These are phyloP conservation scores for Fragum sueziense DNA, from an alignment of 2,888 invertebrate genomes.

Conservation along the genomic window DNA sequence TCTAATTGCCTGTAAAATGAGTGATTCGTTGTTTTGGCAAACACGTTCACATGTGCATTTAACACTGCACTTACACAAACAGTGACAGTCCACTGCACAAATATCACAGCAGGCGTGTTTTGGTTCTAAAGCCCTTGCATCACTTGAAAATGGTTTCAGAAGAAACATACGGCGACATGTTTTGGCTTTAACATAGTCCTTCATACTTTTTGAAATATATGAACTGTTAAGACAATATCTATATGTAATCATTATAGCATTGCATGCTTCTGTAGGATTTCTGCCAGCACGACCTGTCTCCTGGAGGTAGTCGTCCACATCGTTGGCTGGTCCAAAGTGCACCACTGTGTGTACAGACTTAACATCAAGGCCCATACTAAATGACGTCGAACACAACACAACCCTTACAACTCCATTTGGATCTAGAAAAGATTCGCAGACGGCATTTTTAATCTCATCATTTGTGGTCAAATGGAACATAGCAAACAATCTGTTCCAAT, in stretches of 20 bases:
- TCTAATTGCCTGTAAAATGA: too few relatives aligned
- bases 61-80: too few relatives aligned
- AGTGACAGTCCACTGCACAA: too few relatives aligned
- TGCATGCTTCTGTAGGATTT: slow-evolving; percentile 1
- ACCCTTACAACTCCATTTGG: slow-evolving; percentile 25
- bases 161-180: too few relatives aligned
- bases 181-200: slow-evolving; percentile 4
- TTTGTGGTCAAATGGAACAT: slow-evolving; percentile 40
- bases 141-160: too few relatives aligned
- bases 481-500: slow-evolving; percentile 35
- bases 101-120: too few relatives aligned
- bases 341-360: slow-evolving; percentile 37
- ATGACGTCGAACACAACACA: slow-evolving; percentile 45
- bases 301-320: slow-evolving; percentile 35
- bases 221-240: slow-evolving; percentile 26
- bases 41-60: too few relatives aligned
- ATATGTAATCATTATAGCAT: slow-evolving; percentile 37
- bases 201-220: slow-evolving; percentile 35
- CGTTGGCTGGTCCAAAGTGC: slow-evolving; percentile 38
- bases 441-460: slow-evolving; percentile 25
- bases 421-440: slow-evolving; percentile 26
- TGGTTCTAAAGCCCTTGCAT: too few relatives aligned
- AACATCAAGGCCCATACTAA: slow-evolving; percentile 47
- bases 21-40: too few relatives aligned
- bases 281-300: slow-evolving; percentile 43